phyloP scores from a whole-genome alignment of 2,113 vertebrate species.

The Bambusicola thoracicus region DNA sequence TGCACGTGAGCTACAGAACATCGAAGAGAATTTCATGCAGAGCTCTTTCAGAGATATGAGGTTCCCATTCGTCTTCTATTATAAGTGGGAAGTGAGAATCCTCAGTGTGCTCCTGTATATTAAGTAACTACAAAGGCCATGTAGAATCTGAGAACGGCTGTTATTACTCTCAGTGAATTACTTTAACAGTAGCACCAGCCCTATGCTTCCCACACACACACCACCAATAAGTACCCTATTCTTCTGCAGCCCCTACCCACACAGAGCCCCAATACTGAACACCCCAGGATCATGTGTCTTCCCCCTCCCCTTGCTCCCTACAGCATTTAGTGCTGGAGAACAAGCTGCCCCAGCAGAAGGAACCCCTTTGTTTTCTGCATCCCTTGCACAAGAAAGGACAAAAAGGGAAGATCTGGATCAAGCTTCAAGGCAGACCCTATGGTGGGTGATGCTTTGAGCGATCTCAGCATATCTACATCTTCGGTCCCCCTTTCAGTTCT shows the following conservation, averaged over 20 bases:
- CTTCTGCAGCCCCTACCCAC: background rate
- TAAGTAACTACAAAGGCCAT: background rate
- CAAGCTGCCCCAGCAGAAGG: background rate
- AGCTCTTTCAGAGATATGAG: background rate
- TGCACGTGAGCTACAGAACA: accelerated
- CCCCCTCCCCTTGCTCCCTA: accelerated
- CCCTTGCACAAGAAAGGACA: background rate
- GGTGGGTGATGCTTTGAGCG: accelerated
- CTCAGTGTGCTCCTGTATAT: background rate
- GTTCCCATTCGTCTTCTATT: background rate
- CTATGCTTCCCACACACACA: background rate
- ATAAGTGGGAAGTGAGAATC: background rate
- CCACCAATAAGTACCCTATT: accelerated
- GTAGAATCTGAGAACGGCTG: background rate
- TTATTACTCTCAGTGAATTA: background rate
- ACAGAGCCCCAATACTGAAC: background rate
- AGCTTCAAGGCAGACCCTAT: too few species aligned
- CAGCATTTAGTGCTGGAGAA: background rate
- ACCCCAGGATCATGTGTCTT: too few species aligned
- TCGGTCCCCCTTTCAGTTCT: background rate
- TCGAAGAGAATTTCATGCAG: background rate
- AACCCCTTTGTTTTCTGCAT: background rate
- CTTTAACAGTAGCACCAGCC: background rate
- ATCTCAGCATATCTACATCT: background rate
- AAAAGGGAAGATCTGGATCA: accelerated